Conservation (phyloP, 2,888 invertebrate species). For the Capitulum mitella region DNA sequence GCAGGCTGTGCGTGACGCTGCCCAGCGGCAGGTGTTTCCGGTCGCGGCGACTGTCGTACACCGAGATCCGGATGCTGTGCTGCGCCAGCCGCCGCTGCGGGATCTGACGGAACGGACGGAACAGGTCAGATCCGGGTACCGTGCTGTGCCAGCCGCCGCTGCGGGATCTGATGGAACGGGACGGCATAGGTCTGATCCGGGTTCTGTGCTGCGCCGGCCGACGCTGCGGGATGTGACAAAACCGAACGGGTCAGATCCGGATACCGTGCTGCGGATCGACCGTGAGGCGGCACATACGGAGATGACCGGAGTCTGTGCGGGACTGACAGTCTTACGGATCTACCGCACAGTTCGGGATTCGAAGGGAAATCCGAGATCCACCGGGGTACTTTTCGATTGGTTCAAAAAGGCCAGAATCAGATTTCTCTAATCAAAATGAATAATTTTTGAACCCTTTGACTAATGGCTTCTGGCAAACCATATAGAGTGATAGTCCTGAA, state of each 20-base stretch:
- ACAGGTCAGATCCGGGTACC: neutral
- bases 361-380: too few species aligned
- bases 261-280: conserved; percentile 13
- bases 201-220: conserved; percentile 4
- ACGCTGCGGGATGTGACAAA: neutral
- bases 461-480: too few species aligned
- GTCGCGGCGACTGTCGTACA: neutral
- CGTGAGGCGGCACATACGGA: too few species aligned
- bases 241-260: neutral
- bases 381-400: too few species aligned
- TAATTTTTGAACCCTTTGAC: too few species aligned
- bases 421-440: too few species aligned
- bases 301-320: too few species aligned
- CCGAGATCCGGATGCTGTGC: conserved; percentile 1
- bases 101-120: neutral
- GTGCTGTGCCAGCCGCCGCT: conserved; percentile 8
- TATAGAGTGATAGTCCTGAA: too few species aligned
- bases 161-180: neutral
- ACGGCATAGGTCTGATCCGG: neutral
- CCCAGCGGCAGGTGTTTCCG: conserved; percentile 1
- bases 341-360: too few species aligned
- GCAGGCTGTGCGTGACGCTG: neutral
- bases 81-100: conserved; percentile 5
- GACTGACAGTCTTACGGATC: too few species aligned
- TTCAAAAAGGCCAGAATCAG: too few species aligned